A percentile compares a stretch with the other conserved stretches of the same genome.
Evolutionary conservation across 2,797 vertebrate genomes (phyloP).

Genomic region (Amphiprion clarkii): DNA sequence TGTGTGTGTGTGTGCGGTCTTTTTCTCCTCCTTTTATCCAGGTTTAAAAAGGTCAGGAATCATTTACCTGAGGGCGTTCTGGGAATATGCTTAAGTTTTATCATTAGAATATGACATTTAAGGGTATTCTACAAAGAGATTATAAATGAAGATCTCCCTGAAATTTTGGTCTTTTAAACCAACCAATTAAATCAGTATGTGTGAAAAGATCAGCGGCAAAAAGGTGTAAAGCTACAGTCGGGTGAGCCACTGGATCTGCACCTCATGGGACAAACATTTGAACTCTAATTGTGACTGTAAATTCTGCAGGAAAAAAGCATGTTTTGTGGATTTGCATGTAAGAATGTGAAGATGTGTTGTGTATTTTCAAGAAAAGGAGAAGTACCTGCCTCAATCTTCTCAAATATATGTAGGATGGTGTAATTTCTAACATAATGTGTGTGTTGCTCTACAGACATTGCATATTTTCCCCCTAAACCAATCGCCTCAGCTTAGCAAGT

Average conservation of each 20-base stretch:
- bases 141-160: slow-evolving; percentile 62
- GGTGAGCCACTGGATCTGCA: neutral
- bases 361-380: neutral
- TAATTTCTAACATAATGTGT: neutral
- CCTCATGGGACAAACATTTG: neutral
- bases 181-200: slow-evolving; percentile 59
- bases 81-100: slow-evolving; percentile 71
- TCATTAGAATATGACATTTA: slow-evolving; percentile 81
- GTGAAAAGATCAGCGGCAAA: slow-evolving; percentile 21
- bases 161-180: slow-evolving; percentile 65
- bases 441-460: neutral
- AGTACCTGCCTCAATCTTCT: neutral
- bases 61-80: slow-evolving; percentile 70
- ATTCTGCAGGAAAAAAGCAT: neutral
- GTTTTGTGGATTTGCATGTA: neutral
- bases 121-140: slow-evolving; percentile 53
- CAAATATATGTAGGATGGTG: neutral
- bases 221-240: slow-evolving; percentile 17
- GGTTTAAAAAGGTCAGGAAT: slow-evolving; percentile 81
- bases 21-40: slow-evolving; percentile 37
- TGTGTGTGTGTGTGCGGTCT: slow-evolving; percentile 27
- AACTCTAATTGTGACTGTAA: neutral
- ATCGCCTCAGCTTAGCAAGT: slow-evolving; percentile 36
- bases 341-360: neutral
- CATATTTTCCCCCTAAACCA: slow-evolving; percentile 25